Conservation (phyloP, 2,888 invertebrate genomes). For the Lasioglossum oenotherae region DNA sequence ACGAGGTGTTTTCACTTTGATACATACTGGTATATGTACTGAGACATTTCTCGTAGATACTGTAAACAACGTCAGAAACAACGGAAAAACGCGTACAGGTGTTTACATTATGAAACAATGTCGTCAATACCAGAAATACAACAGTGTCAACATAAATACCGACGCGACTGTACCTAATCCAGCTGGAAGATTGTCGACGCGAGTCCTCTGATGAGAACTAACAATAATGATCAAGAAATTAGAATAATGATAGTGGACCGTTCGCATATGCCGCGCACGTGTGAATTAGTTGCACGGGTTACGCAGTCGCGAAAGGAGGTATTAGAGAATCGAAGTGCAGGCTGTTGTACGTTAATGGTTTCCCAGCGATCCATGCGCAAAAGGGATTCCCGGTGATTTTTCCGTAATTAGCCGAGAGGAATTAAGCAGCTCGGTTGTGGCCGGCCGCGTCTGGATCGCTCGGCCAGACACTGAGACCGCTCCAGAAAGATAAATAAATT, state of each 20-base stretch:
- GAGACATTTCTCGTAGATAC: too few relatives aligned
- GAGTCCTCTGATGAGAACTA: background rate
- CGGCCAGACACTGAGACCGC: slow-evolving; percentile 68
- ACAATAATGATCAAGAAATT: background rate
- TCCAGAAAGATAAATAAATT: slow-evolving; percentile 81
- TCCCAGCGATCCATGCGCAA: slow-evolving; percentile 60
- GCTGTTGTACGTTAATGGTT: slow-evolving; percentile 65
- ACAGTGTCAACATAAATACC: too few relatives aligned
- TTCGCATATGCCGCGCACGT: background rate
- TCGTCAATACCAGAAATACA: too few relatives aligned
- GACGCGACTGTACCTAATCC: too few relatives aligned
- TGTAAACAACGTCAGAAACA: too few relatives aligned
- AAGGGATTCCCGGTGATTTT: slow-evolving; percentile 69
- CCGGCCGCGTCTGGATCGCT: slow-evolving; percentile 63
- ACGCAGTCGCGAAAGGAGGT: slow-evolving; percentile 7
- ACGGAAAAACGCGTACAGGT: too few relatives aligned
- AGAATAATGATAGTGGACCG: too few relatives aligned
- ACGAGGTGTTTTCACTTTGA: too few relatives aligned
- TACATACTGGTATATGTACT: too few relatives aligned
- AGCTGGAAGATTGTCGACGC: background rate
- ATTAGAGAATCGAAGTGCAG: slow-evolving; percentile 65
- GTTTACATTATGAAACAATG: too few relatives aligned
- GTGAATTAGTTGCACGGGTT: background rate
- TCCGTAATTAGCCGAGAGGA: slow-evolving; percentile 77
- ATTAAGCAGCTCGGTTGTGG: slow-evolving; percentile 65